These are phyloP conservation scores for Omphaloscelis lunosa DNA, from an alignment of 2,888 invertebrate genomes.

Conservation along the genomic window DNA sequence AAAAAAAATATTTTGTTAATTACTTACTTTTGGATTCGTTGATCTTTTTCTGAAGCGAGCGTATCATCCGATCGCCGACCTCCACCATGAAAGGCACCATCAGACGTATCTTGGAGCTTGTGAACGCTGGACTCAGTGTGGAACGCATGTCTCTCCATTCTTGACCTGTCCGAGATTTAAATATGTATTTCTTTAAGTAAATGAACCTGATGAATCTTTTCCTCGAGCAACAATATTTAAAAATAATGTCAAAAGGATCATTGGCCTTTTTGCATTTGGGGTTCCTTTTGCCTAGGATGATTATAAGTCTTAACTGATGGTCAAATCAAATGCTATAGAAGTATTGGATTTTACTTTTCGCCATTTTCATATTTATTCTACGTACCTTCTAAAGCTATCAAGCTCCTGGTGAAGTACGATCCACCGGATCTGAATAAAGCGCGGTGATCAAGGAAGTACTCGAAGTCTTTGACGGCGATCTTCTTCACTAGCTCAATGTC, in stretches of 20 bases:
- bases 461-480: slow-evolving; percentile 89
- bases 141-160: slow-evolving; percentile 87
- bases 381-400: slow-evolving; percentile 84
- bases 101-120: slow-evolving; percentile 87
- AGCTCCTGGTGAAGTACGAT: slow-evolving; percentile 86
- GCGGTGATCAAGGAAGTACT: slow-evolving; percentile 88
- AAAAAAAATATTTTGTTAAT: not conserved
- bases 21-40: slow-evolving; percentile 68
- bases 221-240: not conserved
- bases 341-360: not conserved
- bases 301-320: too few relatives aligned
- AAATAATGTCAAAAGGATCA: not conserved
- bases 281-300: not conserved
- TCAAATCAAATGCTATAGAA: not conserved
- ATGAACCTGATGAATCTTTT: not conserved
- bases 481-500: slow-evolving; percentile 88
- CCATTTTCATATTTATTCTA: not conserved
- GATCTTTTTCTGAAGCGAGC: slow-evolving; percentile 72
- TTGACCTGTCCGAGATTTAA: slow-evolving; percentile 69
- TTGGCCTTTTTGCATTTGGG: not conserved
- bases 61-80: slow-evolving; percentile 79
- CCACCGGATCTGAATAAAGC: slow-evolving; percentile 79
- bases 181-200: not conserved
- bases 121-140: slow-evolving; percentile 87
- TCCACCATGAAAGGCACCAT: slow-evolving; percentile 86